Percentiles rank a stretch among this genome's conserved stretches.
phyloP scores from a whole-genome alignment of 2,888 invertebrate genomes.

The Laspeyria flexula region DNA sequence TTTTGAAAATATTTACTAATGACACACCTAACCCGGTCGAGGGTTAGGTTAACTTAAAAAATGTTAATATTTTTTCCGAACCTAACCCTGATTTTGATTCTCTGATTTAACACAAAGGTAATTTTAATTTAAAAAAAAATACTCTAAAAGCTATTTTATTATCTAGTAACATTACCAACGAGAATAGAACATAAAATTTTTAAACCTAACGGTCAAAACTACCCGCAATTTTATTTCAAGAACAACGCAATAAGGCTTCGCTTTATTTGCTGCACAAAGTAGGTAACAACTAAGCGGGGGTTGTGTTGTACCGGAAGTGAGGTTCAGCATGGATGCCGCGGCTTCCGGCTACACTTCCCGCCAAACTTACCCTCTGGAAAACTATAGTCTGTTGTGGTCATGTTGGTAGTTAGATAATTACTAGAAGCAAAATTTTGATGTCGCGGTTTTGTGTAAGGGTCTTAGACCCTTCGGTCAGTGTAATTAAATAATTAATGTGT shows the following conservation, averaged over 20 bases:
- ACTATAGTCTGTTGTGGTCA: slow-evolving; percentile 14
- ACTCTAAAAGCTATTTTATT: too few relatives aligned
- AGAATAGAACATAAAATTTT: background rate
- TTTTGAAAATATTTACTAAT: too few relatives aligned
- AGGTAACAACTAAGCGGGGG: background rate
- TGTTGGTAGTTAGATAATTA: slow-evolving; percentile 1
- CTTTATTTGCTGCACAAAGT: background rate
- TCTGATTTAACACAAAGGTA: too few relatives aligned
- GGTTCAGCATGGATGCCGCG: slow-evolving; percentile 9
- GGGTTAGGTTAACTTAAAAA: too few relatives aligned
- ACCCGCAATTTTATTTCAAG: background rate
- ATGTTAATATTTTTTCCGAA: too few relatives aligned
- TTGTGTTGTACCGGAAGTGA: slow-evolving; percentile 6
- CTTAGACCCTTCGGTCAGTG: too few relatives aligned
- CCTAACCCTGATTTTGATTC: too few relatives aligned
- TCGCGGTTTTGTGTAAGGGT: background rate
- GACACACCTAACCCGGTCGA: too few relatives aligned
- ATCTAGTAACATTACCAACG: too few relatives aligned
- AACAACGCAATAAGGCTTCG: background rate
- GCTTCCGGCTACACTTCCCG: slow-evolving; percentile 14
- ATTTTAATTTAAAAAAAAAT: too few relatives aligned
- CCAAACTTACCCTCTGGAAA: slow-evolving; percentile 14
- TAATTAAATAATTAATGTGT: too few relatives aligned
- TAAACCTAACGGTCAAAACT: background rate
- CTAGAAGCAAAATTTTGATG: background rate